These are phyloP conservation scores for Podarcis cretensis DNA, from an alignment of 2,113 vertebrate genomes.

Conservation along the genomic window DNA sequence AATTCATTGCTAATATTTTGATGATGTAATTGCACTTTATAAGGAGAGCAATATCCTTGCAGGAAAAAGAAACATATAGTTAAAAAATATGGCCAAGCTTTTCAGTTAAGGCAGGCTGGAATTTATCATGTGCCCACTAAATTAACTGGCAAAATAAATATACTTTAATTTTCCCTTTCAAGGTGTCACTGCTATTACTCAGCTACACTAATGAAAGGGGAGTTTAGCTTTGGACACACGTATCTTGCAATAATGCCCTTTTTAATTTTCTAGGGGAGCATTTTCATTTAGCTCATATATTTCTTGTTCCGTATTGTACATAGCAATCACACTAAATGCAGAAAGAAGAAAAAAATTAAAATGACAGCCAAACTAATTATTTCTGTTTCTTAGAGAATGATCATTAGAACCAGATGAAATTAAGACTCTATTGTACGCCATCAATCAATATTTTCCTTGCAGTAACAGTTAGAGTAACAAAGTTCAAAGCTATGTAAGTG, in stretches of 20 bases:
- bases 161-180: constrained; percentile 54
- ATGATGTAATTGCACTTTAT: constrained; percentile 37
- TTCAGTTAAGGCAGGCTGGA: constrained; percentile 31
- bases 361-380: background rate
- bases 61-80: constrained; percentile 28
- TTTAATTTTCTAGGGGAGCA: constrained; percentile 29
- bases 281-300: constrained; percentile 32
- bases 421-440: background rate
- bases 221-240: background rate
- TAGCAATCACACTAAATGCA: constrained; percentile 12
- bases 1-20: constrained; percentile 36
- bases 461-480: constrained; percentile 11
- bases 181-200: constrained; percentile 39
- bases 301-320: background rate
- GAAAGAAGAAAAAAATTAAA: constrained; percentile 37
- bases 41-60: constrained; percentile 19
- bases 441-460: constrained; percentile 19
- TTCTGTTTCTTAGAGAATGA: background rate
- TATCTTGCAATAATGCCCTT: constrained; percentile 30
- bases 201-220: constrained; percentile 23
- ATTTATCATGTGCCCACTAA: constrained; percentile 51
- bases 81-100: constrained; percentile 39
- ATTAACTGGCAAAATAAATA: constrained; percentile 55
- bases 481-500: constrained; percentile 13
- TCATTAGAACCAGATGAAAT: constrained; percentile 2